Conservation (phyloP, 2,888 invertebrate genomes). For the Morinoia aosen region DNA sequence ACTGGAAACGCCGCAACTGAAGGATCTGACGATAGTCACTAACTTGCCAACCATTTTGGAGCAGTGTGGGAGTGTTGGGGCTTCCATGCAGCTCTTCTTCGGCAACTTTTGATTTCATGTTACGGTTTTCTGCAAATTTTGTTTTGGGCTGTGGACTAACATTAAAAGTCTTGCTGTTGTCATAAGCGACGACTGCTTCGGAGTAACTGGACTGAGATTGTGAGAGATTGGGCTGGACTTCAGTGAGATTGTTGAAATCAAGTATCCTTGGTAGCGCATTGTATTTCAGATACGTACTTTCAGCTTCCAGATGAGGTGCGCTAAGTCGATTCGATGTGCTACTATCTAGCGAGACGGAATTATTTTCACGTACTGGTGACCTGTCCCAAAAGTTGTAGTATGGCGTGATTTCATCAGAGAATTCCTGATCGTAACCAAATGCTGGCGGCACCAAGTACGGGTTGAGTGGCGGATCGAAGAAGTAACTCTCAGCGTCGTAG, state of each 20-base stretch:
- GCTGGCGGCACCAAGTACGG: neutral
- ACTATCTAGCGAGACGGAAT: neutral
- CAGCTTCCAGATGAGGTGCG: neutral
- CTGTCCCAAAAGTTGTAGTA: neutral
- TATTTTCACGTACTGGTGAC: neutral
- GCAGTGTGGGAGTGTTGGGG: neutral
- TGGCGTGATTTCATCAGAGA: neutral
- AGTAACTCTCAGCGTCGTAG: neutral
- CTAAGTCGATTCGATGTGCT: neutral
- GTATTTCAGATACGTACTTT: neutral
- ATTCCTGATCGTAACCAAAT: neutral
- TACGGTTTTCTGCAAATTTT: neutral
- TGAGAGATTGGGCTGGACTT: neutral
- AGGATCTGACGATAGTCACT: neutral
- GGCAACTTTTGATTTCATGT: neutral
- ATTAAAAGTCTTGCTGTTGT: neutral
- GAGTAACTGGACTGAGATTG: neutral
- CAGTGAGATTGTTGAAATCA: neutral
- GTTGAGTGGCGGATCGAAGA: neutral
- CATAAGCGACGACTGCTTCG: neutral
- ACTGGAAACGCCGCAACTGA: neutral
- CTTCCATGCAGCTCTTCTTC: neutral
- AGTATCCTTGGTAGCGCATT: neutral
- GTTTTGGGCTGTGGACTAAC: neutral
- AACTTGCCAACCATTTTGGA: neutral